These are phyloP conservation scores for Parnassius glacialis DNA, from an alignment of 2,888 invertebrate species.

Conservation along the genomic window DNA sequence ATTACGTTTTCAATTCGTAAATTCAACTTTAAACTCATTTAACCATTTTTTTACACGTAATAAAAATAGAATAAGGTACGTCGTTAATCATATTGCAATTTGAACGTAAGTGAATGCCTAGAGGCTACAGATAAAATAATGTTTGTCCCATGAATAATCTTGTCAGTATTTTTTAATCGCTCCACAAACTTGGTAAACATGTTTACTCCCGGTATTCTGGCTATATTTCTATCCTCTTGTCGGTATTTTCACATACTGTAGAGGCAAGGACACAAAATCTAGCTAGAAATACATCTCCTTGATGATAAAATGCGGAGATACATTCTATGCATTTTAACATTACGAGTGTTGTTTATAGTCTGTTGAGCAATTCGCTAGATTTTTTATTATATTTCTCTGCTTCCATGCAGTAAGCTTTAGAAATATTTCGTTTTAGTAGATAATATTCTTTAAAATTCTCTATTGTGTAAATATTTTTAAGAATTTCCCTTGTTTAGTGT, in stretches of 20 bases:
- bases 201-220: slow-evolving; percentile 67
- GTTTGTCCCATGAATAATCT: slow-evolving; percentile 45
- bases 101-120: too few relatives aligned
- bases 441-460: neutral
- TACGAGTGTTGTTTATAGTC: slow-evolving; percentile 32
- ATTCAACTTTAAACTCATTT: too few relatives aligned
- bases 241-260: slow-evolving; percentile 61
- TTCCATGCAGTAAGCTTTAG: slow-evolving; percentile 8
- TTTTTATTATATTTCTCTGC: slow-evolving; percentile 19
- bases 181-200: slow-evolving; percentile 66
- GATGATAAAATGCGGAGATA: slow-evolving; percentile 38
- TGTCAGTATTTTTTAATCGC: slow-evolving; percentile 64
- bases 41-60: too few relatives aligned
- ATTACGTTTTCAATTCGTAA: too few relatives aligned
- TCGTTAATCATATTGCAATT: slow-evolving; percentile 4
- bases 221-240: slow-evolving; percentile 70
- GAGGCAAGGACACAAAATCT: slow-evolving; percentile 47
- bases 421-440: slow-evolving; percentile 16
- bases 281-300: slow-evolving; percentile 46
- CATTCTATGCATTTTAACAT: slow-evolving; percentile 41
- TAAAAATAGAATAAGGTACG: too few relatives aligned
- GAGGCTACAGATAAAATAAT: slow-evolving; percentile 16
- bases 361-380: slow-evolving; percentile 31
- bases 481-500: too few relatives aligned
- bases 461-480: too few relatives aligned